phyloP scores from a whole-genome alignment of 2,888 invertebrate species.

The Drosophila mettleri region DNA sequence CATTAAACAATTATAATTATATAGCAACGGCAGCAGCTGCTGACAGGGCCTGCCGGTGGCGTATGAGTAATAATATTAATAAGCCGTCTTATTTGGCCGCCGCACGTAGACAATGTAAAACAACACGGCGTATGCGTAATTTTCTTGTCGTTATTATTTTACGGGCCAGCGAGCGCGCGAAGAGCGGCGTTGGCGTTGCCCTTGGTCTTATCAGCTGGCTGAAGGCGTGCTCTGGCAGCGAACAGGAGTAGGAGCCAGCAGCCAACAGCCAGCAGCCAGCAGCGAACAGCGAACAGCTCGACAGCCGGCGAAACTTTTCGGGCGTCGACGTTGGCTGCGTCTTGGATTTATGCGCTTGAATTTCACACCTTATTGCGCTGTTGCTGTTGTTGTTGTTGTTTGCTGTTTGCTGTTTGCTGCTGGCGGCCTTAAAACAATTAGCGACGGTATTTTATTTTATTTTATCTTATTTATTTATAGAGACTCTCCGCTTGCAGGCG shows the following conservation, averaged over 20 bases:
- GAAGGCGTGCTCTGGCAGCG: constrained; percentile 23
- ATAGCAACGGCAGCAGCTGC: constrained; percentile 32
- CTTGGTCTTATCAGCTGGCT: constrained; percentile 60
- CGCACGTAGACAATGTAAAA: constrained; percentile 61
- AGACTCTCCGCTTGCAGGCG: neutral
- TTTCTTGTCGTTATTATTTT: constrained; percentile 71
- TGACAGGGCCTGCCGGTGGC: constrained; percentile 28
- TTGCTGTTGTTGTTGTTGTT: too few species aligned
- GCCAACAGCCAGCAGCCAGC: too few species aligned
- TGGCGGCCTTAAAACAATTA: constrained; percentile 73
- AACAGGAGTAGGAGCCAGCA: neutral
- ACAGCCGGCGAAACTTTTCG: constrained; percentile 36
- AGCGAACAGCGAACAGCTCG: constrained; percentile 7
- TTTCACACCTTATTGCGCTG: constrained; percentile 77
- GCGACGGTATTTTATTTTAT: constrained; percentile 49
- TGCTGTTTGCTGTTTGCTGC: too few species aligned
- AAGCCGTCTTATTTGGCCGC: constrained; percentile 62
- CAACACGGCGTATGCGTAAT: constrained; percentile 76
- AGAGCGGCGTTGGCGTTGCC: neutral
- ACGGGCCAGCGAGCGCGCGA: constrained; percentile 51
- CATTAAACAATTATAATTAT: constrained; percentile 75
- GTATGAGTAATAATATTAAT: constrained; percentile 76
- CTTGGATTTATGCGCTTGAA: constrained; percentile 70
- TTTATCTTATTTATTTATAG: constrained; percentile 23
- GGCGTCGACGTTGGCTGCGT: constrained; percentile 34